A percentile compares a stretch with the other conserved stretches of the same genome.
Evolutionary conservation across 1,140 invertebrate genomes (phyloP).

Genomic region (Campoletis sonorensis): DNA sequence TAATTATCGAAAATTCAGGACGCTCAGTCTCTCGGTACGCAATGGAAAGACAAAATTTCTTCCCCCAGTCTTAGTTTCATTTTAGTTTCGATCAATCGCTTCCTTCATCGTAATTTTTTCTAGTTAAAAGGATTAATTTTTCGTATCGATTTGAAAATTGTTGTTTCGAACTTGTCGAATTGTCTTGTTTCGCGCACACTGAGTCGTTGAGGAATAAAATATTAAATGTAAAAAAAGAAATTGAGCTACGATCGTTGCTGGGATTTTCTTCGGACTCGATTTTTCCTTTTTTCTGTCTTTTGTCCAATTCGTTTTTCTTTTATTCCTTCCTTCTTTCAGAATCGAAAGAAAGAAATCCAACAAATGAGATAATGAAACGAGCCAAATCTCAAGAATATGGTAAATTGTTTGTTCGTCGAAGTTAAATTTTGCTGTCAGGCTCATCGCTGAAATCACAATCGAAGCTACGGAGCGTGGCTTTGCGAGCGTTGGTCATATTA

Average conservation of each 20-base stretch:
- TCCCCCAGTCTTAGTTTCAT: background rate
- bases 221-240: conserved; percentile 5
- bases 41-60: background rate
- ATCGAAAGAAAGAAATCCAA: background rate
- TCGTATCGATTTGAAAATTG: background rate
- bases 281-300: background rate
- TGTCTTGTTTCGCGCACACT: background rate
- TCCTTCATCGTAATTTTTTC: no score
- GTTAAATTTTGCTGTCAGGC: conserved; percentile 40
- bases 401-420: background rate
- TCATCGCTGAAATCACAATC: conserved; percentile 60
- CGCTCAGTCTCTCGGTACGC: conserved; percentile 14
- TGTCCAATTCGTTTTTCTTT: background rate
- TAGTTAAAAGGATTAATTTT: background rate
- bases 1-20: background rate
- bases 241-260: conserved; percentile 3
- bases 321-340: background rate
- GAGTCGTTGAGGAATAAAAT: conserved; percentile 27
- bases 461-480: conserved; percentile 38
- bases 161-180: background rate
- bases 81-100: no score
- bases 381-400: no score
- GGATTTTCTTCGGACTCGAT: background rate
- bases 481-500: conserved; percentile 34
- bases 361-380: no score